Base-by-base conservation (phyloP, 2,797 vertebrate species). In the Chaunax sp. region DNA sequence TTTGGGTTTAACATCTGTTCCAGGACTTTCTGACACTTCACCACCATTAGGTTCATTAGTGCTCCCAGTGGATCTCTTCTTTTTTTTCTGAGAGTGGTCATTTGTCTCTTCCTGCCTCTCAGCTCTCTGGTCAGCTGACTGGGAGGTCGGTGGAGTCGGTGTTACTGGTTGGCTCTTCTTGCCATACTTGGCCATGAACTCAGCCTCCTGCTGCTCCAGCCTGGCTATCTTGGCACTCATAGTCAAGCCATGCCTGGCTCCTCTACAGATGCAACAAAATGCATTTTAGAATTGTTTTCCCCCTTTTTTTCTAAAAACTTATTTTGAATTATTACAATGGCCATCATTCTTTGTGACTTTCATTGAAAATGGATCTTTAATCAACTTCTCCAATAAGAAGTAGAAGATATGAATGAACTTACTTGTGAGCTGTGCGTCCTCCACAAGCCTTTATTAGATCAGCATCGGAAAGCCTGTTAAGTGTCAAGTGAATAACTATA, bases 361-460 rank as follows among this genome's bases (percentile, higher is more conserved):
- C 23, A 25, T 3, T 33, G 28, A 52, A 52, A 8, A 22, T n/a
- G 16, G 15, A 28, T 15, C 14, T 22, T 46, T 5, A 9, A 23
- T 22, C 2, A 6, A 33, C 33, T 14, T 40, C 51, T 18, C 6
- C 3, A 13, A 23, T 47, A 1, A 13, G 9, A 46, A 20, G 26
- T n/a, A n/a, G 2, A 3, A 16, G 28, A 30, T 5, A 49, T 9
- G 6, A 44, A 59, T 20, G 3, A 0, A 46, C 96, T 93, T 90
- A 99, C 97, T 97, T 98, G 90, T 99, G 96, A n/a, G 96, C 98
- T 0, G 96, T 99, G 23, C 96, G 94, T 30, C 97, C 97, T 43
- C 97, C 96, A 1, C 97, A 99, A 1, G 73, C 95, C 72, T 89
- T 94, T 68, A 97, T 78, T 18, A 99, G 91, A 33, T 96, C 94